Conservation (phyloP, 2,113 vertebrate genomes). For the Phrynosoma platyrhinos region DNA sequence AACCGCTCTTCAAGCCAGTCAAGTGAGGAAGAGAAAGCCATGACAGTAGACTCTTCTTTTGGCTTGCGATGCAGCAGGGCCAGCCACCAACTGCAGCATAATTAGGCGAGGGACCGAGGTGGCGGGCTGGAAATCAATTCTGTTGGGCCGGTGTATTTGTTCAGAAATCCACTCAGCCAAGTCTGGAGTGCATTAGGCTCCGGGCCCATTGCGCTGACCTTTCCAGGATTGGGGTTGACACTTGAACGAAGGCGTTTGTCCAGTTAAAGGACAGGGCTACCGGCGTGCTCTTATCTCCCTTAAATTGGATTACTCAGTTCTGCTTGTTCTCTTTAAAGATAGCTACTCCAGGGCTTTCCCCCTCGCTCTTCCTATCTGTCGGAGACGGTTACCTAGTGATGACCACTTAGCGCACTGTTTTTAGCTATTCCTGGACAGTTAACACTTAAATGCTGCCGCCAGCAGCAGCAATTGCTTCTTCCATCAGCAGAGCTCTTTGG, state of each 20-base stretch:
- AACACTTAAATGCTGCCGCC: not conserved
- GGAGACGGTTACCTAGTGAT: conserved; percentile 80
- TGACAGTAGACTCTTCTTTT: conserved; percentile 45
- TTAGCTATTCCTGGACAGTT: conserved; percentile 57
- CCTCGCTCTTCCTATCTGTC: conserved; percentile 72
- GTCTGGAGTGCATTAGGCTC: conserved; percentile 84
- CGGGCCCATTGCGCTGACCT: conserved; percentile 79
- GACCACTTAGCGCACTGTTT: conserved; percentile 70
- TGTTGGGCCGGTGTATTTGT: conserved; percentile 79
- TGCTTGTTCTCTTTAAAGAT: conserved; percentile 88
- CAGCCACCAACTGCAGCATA: conserved; percentile 77
- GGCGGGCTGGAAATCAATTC: conserved; percentile 84
- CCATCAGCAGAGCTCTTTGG: not conserved
- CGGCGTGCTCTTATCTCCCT: conserved; percentile 85
- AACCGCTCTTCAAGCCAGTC: conserved; percentile 57
- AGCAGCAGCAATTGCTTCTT: conserved; percentile 33
- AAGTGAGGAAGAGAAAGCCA: not conserved
- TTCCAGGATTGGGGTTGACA: conserved; percentile 85
- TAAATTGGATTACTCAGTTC: conserved; percentile 88
- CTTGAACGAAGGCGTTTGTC: conserved; percentile 85
- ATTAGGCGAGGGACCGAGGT: conserved; percentile 84
- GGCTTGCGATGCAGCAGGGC: conserved; percentile 76
- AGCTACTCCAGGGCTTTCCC: conserved; percentile 76
- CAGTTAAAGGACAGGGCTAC: conserved; percentile 85
- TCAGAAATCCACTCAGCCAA: conserved; percentile 84